phyloP scores from a whole-genome alignment of 2,797 vertebrate genomes.

The Protonibea diacanthus region DNA sequence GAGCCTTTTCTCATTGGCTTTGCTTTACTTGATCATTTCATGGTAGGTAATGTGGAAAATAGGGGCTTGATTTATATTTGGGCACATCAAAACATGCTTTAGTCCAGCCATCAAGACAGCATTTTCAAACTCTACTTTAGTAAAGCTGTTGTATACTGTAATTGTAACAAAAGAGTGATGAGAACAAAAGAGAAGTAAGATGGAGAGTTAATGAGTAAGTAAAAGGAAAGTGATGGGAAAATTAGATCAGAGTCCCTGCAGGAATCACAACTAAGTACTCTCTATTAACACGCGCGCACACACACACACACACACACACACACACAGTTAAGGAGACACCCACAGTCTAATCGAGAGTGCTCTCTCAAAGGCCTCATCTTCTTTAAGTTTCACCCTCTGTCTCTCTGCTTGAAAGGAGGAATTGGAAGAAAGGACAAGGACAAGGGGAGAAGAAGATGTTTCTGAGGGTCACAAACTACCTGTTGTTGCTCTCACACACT shows the following conservation, averaged over 20 bases:
- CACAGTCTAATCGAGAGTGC: conserved; percentile 30
- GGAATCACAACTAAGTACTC: conserved; percentile 56
- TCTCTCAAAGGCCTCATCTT: conserved; percentile 37
- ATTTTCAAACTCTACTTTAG: neutral
- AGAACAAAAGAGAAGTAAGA: conserved; percentile 10
- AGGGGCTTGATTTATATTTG: conserved; percentile 30
- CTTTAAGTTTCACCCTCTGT: conserved; percentile 33
- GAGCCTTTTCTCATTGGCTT: conserved; percentile 8
- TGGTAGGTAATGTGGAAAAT: conserved; percentile 35
- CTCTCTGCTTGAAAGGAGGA: conserved; percentile 22
- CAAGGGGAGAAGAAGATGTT: conserved; percentile 12
- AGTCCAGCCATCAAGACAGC: conserved; percentile 26
- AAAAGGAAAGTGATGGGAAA: conserved; percentile 63
- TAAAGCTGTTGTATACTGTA: conserved; percentile 20
- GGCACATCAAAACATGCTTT: conserved; percentile 35
- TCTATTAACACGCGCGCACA: conserved; percentile 36
- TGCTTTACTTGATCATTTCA: conserved; percentile 44
- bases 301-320: conserved; percentile 5
- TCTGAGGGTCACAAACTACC: conserved; percentile 36
- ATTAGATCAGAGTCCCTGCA: conserved; percentile 64
- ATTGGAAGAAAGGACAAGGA: conserved; percentile 37
- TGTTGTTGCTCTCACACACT: neutral
- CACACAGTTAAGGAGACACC: conserved; percentile 6
- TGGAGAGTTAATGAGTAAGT: conserved; percentile 61
- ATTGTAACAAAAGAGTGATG: conserved; percentile 26